Evolutionary conservation across 2,113 vertebrate species (phyloP).

Genomic region (Girardinichthys multiradiatus): DNA sequence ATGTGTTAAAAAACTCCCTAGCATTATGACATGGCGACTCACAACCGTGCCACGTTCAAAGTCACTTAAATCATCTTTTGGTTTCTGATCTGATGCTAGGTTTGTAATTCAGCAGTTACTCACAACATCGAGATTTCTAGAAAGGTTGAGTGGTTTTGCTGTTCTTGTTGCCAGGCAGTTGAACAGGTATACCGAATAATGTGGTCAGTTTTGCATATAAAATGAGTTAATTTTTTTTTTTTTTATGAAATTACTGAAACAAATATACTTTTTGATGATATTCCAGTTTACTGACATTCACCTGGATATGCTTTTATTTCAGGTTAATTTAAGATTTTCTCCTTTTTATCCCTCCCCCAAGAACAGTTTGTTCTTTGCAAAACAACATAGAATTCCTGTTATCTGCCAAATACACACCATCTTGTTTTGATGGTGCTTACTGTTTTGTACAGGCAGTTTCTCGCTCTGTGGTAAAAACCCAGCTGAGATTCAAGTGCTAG

Average conservation of each 20-base stretch:
- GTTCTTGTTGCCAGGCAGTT: too few species aligned
- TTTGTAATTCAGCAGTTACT: too few species aligned
- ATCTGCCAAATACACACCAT: constrained; percentile 39
- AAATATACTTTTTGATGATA: too few species aligned
- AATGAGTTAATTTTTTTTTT: too few species aligned
- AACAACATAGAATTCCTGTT: constrained; percentile 12
- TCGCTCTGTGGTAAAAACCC: constrained; percentile 4
- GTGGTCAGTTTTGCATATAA: background rate
- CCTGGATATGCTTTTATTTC: background rate
- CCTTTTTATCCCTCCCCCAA: background rate
- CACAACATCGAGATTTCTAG: too few species aligned
- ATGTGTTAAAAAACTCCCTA: too few species aligned
- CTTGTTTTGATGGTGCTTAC: background rate
- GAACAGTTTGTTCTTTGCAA: constrained; percentile 16
- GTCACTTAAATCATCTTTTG: too few species aligned
- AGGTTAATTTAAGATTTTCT: background rate
- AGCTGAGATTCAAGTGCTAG: constrained; percentile 32
- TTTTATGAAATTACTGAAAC: too few species aligned
- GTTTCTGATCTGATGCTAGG: too few species aligned
- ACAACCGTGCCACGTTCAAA: too few species aligned
- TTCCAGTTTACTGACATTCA: too few species aligned
- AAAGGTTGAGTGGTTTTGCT: background rate
- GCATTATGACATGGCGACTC: too few species aligned
- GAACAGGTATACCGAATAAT: background rate
- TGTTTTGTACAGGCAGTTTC: constrained; percentile 26